Evolutionary conservation across 2,888 invertebrate species (phyloP).

Genomic region (Zaprionus bogoriensis): DNA sequence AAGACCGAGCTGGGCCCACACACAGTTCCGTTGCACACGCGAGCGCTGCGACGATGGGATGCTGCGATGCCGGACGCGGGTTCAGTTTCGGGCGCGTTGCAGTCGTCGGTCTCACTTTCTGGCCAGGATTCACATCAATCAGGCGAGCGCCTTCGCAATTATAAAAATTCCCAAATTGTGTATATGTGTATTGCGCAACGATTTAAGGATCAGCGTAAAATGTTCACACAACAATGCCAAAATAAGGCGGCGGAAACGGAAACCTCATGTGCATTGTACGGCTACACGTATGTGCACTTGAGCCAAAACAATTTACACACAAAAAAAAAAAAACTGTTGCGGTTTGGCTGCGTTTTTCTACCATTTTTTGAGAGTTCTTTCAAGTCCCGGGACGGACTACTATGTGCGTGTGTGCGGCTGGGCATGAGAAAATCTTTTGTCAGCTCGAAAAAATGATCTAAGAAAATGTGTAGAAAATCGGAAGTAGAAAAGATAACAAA

Average conservation of each 20-base stretch:
- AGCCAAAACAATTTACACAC: constrained; percentile 23
- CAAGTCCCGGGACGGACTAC: constrained; percentile 1
- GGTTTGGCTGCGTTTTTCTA: constrained; percentile 33
- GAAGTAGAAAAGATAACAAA: not conserved
- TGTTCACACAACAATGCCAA: constrained; percentile 78
- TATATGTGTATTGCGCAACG: constrained; percentile 50
- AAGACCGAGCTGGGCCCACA: constrained; percentile 47
- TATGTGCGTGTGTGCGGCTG: constrained; percentile 23
- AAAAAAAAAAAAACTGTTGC: constrained; percentile 34
- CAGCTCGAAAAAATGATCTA: constrained; percentile 10
- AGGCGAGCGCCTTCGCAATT: constrained; percentile 27
- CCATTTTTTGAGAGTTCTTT: constrained; percentile 21
- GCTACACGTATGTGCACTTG: constrained; percentile 34
- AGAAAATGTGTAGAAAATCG: constrained; percentile 11
- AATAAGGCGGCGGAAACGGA: constrained; percentile 77
- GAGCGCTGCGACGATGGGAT: constrained; percentile 11
- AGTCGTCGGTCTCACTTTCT: constrained; percentile 4
- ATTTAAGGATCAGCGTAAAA: constrained; percentile 77
- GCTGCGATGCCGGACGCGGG: not conserved
- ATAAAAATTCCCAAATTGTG: not conserved
- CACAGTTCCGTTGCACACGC: constrained; percentile 57
- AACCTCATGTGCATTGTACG: constrained; percentile 20
- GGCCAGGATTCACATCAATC: constrained; percentile 43
- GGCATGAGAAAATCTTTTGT: constrained; percentile 67
- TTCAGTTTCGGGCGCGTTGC: constrained; percentile 14